Conservation (phyloP, 2,797 vertebrate species). For the Sebastes cheni region DNA sequence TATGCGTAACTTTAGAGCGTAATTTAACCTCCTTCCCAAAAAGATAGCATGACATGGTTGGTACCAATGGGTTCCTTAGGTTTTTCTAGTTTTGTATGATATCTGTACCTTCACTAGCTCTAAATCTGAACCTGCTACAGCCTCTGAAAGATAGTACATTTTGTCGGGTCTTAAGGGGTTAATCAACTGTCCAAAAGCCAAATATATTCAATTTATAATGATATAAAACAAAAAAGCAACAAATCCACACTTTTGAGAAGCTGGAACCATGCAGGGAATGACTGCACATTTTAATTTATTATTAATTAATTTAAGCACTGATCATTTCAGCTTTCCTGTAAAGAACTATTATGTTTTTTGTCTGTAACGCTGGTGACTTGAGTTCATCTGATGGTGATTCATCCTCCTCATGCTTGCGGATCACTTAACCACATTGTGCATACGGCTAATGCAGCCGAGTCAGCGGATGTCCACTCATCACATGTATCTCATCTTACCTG, state of each 20-base stretch:
- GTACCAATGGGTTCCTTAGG: too few relatives aligned
- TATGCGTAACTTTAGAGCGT: too few relatives aligned
- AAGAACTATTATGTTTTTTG: neutral
- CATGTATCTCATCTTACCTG: conserved; percentile 1
- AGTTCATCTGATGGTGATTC: neutral
- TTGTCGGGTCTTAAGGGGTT: too few relatives aligned
- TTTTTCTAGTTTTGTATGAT: too few relatives aligned
- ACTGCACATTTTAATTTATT: neutral
- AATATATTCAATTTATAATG: neutral
- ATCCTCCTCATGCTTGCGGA: neutral
- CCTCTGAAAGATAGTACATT: too few relatives aligned
- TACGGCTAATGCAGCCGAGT: neutral
- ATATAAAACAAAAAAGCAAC: neutral
- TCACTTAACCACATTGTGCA: neutral
- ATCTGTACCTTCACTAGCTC: too few relatives aligned
- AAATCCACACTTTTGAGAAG: neutral
- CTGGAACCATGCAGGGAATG: neutral
- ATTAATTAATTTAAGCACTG: neutral
- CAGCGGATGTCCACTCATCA: neutral
- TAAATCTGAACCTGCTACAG: too few relatives aligned
- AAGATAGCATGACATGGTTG: too few relatives aligned
- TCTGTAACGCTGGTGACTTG: neutral
- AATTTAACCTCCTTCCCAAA: too few relatives aligned
- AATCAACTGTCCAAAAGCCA: too few relatives aligned
- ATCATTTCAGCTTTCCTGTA: neutral